phyloP scores from a whole-genome alignment of 2,113 vertebrate species.

The Scalopus aquaticus region DNA sequence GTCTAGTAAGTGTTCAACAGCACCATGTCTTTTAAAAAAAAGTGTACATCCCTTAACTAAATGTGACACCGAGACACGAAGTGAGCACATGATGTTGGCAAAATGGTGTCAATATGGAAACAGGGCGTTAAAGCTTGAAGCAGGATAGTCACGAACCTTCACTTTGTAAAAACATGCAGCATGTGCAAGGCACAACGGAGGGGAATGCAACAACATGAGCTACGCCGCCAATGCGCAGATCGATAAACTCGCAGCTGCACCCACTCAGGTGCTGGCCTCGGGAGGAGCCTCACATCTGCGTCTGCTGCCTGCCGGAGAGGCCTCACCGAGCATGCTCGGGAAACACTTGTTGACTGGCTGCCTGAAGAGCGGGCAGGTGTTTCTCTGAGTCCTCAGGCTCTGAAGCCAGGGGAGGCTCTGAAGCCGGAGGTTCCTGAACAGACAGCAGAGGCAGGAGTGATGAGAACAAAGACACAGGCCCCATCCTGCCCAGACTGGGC shows the following conservation, averaged over 20 bases:
- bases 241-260: no score
- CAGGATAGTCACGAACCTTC: background rate
- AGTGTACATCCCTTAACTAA: background rate
- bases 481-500: background rate
- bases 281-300: no score
- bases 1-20: no score
- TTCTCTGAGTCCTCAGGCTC: background rate
- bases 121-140: no score
- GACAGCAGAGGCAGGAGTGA: accelerated
- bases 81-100: background rate
- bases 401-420: background rate
- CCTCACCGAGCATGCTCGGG: background rate
- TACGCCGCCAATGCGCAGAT: no score
- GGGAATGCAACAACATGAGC: no score
- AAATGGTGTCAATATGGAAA: background rate
- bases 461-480: background rate
- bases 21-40: background rate
- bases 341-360: background rate
- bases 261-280: no score
- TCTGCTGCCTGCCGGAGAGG: no score
- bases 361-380: background rate
- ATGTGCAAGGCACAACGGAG: background rate
- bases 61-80: background rate
- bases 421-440: background rate
- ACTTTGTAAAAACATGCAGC: background rate